Conservation (phyloP, 2,888 invertebrate species). For the Entomobrya proxima region DNA sequence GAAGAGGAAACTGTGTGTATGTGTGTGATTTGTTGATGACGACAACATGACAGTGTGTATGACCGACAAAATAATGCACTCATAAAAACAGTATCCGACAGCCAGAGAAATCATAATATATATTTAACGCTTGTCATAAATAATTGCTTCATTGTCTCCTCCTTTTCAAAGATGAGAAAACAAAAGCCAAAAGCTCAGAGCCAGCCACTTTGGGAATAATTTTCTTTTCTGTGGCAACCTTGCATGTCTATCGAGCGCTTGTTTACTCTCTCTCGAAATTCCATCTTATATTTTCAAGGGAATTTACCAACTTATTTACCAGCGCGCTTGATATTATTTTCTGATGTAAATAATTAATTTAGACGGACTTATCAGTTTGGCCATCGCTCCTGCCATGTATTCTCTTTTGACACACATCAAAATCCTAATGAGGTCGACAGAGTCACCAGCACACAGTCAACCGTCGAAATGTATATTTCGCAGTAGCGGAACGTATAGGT, state of each 20-base stretch:
- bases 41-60: constrained; percentile 45
- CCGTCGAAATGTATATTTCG: not conserved
- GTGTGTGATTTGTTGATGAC: constrained; percentile 54
- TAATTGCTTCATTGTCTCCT: constrained; percentile 67
- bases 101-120: constrained; percentile 63
- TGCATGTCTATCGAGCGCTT: too few species aligned
- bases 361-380: constrained; percentile 27
- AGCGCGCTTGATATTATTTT: not conserved
- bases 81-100: constrained; percentile 59
- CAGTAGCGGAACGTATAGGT: not conserved
- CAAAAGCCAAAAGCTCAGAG: constrained; percentile 39
- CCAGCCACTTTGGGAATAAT: not conserved
- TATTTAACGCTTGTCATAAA: constrained; percentile 68
- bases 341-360: constrained; percentile 31
- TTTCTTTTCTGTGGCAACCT: too few species aligned
- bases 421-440: constrained; percentile 40
- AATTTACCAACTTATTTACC: not conserved
- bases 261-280: not conserved
- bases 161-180: constrained; percentile 41
- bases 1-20: too few species aligned
- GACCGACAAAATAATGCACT: constrained; percentile 60
- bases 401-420: constrained; percentile 27
- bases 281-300: not conserved
- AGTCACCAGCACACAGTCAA: not conserved
- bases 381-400: not conserved